phyloP scores from a whole-genome alignment of 2,113 vertebrate genomes.

The Caretta caretta region DNA sequence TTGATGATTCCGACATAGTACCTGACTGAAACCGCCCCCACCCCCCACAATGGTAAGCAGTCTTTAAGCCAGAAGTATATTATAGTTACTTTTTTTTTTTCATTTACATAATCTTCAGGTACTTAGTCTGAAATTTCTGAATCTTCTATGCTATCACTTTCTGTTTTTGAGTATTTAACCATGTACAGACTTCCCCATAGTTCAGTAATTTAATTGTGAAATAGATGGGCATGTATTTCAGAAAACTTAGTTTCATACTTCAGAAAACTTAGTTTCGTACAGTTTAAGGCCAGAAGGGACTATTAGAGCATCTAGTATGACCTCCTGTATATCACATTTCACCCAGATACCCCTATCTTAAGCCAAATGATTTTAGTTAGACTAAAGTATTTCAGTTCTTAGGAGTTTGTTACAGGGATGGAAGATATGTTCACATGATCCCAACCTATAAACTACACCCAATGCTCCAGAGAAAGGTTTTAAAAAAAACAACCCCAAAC shows the following conservation, averaged over 20 bases:
- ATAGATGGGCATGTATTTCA: background rate
- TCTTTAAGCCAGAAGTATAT: background rate
- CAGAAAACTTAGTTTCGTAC: background rate
- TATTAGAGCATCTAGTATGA: too few relatives aligned
- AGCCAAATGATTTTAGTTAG: background rate
- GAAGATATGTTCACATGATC: background rate
- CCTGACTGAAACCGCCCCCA: rapidly evolving
- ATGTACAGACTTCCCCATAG: background rate
- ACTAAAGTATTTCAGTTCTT: background rate
- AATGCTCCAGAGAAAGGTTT: background rate
- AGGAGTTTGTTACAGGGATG: background rate
- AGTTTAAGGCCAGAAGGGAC: too few relatives aligned
- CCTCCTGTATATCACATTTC: background rate
- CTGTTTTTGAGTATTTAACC: background rate
- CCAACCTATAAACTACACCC: background rate
- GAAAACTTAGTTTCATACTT: background rate
- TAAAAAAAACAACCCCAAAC: too few relatives aligned
- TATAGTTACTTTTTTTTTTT: background rate
- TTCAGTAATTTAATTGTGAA: background rate
- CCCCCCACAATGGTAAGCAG: rapidly evolving
- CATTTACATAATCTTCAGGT: background rate
- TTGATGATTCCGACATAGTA: background rate
- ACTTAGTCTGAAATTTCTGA: background rate
- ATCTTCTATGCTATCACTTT: background rate
- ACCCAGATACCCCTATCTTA: background rate